These are phyloP conservation scores for Gymnoscopelus microlampas DNA, from an alignment of 2,797 vertebrate species.

Conservation along the genomic window DNA sequence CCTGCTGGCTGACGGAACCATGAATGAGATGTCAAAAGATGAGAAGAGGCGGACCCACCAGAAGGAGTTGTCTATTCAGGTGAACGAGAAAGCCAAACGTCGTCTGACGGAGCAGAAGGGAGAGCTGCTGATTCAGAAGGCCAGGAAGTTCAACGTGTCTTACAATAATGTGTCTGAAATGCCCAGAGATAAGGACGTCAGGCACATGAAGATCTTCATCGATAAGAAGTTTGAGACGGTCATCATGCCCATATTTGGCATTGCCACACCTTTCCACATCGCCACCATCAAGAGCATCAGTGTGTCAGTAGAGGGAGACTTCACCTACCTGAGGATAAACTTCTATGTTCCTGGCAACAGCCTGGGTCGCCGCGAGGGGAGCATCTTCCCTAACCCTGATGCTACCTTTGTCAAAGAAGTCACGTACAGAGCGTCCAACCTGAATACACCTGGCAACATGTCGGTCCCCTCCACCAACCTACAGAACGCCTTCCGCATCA, in stretches of 20 bases:
- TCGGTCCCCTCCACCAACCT: conserved; percentile 92
- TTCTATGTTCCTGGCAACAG: conserved; percentile 96
- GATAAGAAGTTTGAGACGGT: conserved; percentile 97
- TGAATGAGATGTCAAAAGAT: conserved; percentile 93
- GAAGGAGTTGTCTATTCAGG: conserved; percentile 88
- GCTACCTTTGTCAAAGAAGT: conserved; percentile 98
- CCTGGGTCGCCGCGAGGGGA: conserved; percentile 93
- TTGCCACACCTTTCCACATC: conserved; percentile 95
- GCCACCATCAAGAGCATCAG: conserved; percentile 99
- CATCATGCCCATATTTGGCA: conserved; percentile 96
- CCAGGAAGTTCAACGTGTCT: conserved; percentile 93
- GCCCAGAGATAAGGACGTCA: conserved; percentile 92
- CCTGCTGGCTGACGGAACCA: conserved; percentile 90
- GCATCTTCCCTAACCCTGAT: conserved; percentile 95
- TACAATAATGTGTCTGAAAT: conserved; percentile 93
- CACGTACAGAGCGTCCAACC: conserved; percentile 94
- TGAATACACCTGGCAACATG: conserved; percentile 90
- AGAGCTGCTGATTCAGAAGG: conserved; percentile 94
- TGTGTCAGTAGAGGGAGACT: conserved; percentile 96
- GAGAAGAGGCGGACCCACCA: conserved; percentile 94
- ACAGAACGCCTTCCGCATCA: conserved; percentile 95
- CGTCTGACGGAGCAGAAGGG: conserved; percentile 93
- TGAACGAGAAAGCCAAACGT: conserved; percentile 92
- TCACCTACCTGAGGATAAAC: conserved; percentile 96
- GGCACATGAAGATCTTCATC: conserved; percentile 96